Evolutionary conservation across 64 coral and sea anemone species (phyloP).

Genomic region (Exaiptasia diaphana): DNA sequence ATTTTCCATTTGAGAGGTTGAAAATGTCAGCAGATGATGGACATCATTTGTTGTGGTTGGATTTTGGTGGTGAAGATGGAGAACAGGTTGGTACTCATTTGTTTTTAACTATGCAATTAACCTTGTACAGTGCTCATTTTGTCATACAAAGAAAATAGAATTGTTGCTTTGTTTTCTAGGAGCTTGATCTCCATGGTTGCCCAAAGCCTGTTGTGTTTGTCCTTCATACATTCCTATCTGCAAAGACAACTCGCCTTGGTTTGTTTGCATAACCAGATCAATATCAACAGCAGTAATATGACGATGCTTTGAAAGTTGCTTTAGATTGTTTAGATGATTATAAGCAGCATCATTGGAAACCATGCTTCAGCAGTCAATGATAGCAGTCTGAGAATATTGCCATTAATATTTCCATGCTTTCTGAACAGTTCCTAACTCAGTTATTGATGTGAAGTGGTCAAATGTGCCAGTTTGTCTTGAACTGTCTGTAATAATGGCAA

Average conservation of each 20-base stretch:
- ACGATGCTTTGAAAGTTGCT: no score
- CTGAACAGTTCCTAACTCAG: no score
- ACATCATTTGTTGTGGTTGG: conserved; percentile 85
- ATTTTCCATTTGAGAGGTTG: conserved; percentile 91
- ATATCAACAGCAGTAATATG: no score
- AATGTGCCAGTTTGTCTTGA: no score
- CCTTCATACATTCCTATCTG: conserved; percentile 95
- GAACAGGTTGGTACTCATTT: conserved; percentile 60
- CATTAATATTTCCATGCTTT: no score
- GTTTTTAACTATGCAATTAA: neutral
- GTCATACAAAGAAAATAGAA: no score
- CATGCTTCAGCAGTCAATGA: no score
- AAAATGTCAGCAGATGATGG: conserved; percentile 99
- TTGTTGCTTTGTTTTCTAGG: conserved; percentile 24
- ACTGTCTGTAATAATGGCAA: no score
- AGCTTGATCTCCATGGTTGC: conserved; percentile 92
- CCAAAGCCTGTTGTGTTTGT: conserved; percentile 99
- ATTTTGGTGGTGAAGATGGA: conserved; percentile 93
- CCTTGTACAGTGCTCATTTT: neutral
- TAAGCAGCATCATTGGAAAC: no score
- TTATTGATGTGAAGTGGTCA: no score
- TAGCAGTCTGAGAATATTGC: no score
- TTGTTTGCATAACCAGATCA: conserved; percentile 74
- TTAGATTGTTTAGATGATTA: no score
- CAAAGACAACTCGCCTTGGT: conserved; percentile 95